A percentile compares a stretch with the other conserved stretches of the same genome.
Evolutionary conservation across 2,797 vertebrate genomes (phyloP).

Genomic region (Enteromius unitaeniatus): DNA sequence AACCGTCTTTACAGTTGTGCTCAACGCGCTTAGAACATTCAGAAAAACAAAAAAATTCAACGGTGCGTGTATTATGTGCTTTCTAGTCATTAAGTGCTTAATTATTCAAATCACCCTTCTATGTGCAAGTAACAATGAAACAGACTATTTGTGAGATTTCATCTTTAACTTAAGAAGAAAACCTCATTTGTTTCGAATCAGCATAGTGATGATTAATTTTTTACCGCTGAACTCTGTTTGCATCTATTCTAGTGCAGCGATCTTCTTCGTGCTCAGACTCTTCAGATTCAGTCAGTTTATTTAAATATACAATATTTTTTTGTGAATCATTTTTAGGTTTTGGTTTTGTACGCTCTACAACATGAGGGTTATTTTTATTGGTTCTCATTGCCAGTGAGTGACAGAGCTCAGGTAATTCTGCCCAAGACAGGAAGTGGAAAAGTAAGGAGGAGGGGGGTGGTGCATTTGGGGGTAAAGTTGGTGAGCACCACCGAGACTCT

Average conservation of each 20-base stretch:
- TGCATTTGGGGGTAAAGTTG: not conserved
- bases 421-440: conserved; percentile 46
- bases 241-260: not conserved
- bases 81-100: not conserved
- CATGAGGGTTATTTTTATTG: not conserved
- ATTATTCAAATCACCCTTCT: not conserved
- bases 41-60: not conserved
- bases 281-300: not conserved
- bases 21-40: conserved; percentile 49
- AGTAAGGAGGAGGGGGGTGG: conserved; percentile 54
- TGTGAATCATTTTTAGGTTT: not conserved
- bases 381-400: conserved; percentile 28
- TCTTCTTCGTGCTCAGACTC: not conserved
- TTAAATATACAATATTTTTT: not conserved
- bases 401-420: conserved; percentile 50
- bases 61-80: not conserved
- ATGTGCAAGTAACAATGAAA: not conserved
- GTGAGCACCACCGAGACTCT: conserved; percentile 62
- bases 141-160: not conserved
- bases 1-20: conserved; percentile 43
- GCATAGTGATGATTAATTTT: not conserved
- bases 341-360: not conserved
- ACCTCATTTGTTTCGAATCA: not conserved
- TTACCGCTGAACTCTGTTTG: not conserved
- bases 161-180: not conserved